These are phyloP conservation scores for Chloroclysta siterata DNA, from an alignment of 2,888 invertebrate genomes.

Conservation along the genomic window DNA sequence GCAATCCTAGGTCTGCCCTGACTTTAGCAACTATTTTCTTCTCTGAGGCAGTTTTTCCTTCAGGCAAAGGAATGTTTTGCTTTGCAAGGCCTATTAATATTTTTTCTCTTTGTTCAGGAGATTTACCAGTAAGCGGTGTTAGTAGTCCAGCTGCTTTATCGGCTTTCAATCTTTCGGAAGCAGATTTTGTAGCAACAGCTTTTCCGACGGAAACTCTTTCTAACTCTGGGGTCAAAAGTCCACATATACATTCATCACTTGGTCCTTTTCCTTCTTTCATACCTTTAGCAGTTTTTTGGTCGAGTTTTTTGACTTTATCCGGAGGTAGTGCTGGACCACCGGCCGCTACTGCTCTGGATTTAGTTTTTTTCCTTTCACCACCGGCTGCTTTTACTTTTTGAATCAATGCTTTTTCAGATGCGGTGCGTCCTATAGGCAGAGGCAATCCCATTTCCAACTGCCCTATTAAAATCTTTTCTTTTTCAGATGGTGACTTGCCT, in stretches of 20 bases:
- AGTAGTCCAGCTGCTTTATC: slow-evolving; percentile 42
- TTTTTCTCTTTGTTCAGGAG: slow-evolving; percentile 47
- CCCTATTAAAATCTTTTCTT: slow-evolving; percentile 44
- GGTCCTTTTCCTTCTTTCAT: slow-evolving; percentile 49
- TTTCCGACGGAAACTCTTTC: slow-evolving; percentile 29
- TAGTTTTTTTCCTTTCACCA: neutral
- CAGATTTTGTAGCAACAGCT: slow-evolving; percentile 33
- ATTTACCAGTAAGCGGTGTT: slow-evolving; percentile 49
- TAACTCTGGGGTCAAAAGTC: slow-evolving; percentile 42
- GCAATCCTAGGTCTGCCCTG: slow-evolving; percentile 38
- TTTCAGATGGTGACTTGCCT: slow-evolving; percentile 43
- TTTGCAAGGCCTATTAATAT: slow-evolving; percentile 44
- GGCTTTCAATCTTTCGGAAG: slow-evolving; percentile 49
- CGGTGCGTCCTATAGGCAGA: slow-evolving; percentile 45
- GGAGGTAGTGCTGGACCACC: slow-evolving; percentile 36
- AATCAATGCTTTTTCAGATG: slow-evolving; percentile 40
- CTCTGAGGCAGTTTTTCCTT: slow-evolving; percentile 52
- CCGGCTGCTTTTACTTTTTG: slow-evolving; percentile 28
- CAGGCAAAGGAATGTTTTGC: slow-evolving; percentile 49
- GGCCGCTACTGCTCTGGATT: slow-evolving; percentile 36
- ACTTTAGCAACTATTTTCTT: slow-evolving; percentile 45
- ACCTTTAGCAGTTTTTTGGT: slow-evolving; percentile 40
- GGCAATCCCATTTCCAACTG: slow-evolving; percentile 42
- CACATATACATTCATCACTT: slow-evolving; percentile 49
- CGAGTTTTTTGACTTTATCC: slow-evolving; percentile 32